Evolutionary conservation across 2,888 invertebrate species (phyloP).

Genomic region (Drosophila ezoana): DNA sequence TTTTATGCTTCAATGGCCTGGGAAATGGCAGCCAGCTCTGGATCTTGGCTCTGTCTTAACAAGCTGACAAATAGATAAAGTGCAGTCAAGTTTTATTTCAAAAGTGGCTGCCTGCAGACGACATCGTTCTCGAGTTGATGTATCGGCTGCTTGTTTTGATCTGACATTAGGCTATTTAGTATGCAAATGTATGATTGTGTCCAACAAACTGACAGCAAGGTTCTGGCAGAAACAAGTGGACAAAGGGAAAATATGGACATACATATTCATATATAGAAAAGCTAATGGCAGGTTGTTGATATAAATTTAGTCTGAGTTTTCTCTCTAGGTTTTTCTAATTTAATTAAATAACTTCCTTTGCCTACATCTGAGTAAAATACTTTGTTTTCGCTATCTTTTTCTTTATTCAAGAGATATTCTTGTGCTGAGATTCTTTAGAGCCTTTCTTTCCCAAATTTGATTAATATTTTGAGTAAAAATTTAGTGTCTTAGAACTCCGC

Average conservation of each 20-base stretch:
- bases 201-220: constrained; percentile 34
- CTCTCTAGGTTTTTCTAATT: neutral
- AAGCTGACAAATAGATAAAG: constrained; percentile 76
- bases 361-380: no score
- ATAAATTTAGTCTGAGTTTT: neutral
- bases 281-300: constrained; percentile 10
- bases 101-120: constrained; percentile 20
- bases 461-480: neutral
- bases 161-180: constrained; percentile 62
- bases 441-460: neutral
- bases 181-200: constrained; percentile 58
- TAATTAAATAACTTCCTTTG: constrained; percentile 1
- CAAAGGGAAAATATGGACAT: neutral
- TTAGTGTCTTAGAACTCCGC: neutral
- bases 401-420: no score
- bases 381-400: no score
- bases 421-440: no score
- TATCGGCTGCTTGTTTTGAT: constrained; percentile 53
- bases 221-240: neutral
- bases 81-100: constrained; percentile 55
- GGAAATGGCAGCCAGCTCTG: constrained; percentile 49
- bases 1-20: constrained; percentile 76
- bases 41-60: constrained; percentile 38
- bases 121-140: constrained; percentile 39
- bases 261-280: neutral